Conservation (phyloP, 2,797 vertebrate genomes). For the Hippoglossus hippoglossus region DNA sequence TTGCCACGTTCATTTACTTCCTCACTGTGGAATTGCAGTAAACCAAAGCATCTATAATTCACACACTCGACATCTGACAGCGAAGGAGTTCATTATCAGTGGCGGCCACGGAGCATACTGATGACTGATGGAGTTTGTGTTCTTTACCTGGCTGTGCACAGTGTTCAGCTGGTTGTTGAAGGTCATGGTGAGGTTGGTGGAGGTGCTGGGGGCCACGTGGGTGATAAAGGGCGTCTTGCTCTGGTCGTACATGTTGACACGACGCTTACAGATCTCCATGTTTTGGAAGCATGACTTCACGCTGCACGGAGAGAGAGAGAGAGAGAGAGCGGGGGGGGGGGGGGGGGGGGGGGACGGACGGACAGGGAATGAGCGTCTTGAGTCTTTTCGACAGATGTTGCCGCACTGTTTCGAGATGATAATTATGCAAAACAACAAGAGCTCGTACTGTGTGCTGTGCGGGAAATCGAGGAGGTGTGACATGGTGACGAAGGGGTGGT, state of each 20-base stretch:
- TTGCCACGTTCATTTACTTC: not conserved
- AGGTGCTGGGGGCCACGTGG: constrained; percentile 97
- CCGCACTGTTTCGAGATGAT: constrained; percentile 16
- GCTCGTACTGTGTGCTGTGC: constrained; percentile 95
- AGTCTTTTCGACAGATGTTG: constrained; percentile 11
- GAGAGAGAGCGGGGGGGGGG: not conserved
- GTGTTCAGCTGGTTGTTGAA: constrained; percentile 99
- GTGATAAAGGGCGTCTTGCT: constrained; percentile 99
- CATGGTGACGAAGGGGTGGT: constrained; percentile 98
- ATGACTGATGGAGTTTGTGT: not conserved
- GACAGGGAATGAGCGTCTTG: not conserved
- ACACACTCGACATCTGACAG: not conserved
- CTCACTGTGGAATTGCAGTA: not conserved
- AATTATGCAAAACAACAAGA: not conserved
- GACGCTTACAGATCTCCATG: constrained; percentile 99
- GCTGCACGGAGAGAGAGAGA: constrained; percentile 72
- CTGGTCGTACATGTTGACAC: constrained; percentile 99
- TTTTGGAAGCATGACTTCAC: constrained; percentile 99
- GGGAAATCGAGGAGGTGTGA: constrained; percentile 97
- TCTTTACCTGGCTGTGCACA: constrained; percentile 88
- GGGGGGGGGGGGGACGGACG: not conserved
- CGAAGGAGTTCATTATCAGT: not conserved
- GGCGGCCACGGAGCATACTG: not conserved
- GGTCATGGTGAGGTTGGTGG: constrained; percentile 99
- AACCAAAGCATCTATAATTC: constrained; percentile 22